Evolutionary conservation across 2,113 vertebrate genomes (phyloP), one percentile per base, ranked within the genome.

Genomic region (Bungarus multicinctus): DNA sequence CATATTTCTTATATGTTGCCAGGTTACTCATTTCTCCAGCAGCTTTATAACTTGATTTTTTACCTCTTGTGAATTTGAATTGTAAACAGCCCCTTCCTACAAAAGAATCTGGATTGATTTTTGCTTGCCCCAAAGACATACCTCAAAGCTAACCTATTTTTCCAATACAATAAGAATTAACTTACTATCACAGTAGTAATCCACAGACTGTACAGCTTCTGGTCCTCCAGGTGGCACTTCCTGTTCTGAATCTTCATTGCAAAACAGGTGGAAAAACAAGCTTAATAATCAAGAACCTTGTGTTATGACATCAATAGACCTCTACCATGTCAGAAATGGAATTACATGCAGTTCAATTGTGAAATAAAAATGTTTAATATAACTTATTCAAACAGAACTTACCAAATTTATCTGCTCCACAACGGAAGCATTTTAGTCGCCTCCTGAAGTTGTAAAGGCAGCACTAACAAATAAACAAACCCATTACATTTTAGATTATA

Each of bases 361-460:
- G 18, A 81, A 0, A 90, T 3, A 92, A 45, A 22, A 64, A 53
- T 88, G 53, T 30, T 52, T 58, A 93, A 91, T 25, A 23, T 43
- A 93, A 89, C 0, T 2, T 0, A 30, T 25, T 27, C 86, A 45
- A 96, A 95, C 0, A 39, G 34, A 93, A 98, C 99, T 90, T 98
- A 99, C 99, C 99, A 8, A 98, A 98, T 97, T 99, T 99, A 97
- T 99, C 98, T 0, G 99, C 99, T 97, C 99, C 99, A 97, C 99
- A 99, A 97, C 99, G 99, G 98, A 99, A 99, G 97, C 99, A 99
- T 98, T 99, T 99, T 97, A 99, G 98, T 97, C 99, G 98, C 97
- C 99, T 99, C 95, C 99, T 98, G 98, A 99, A 99, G 98, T 99
- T 99, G 98, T 99, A 99, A 97, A 99, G 99, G 98, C 99, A 99